These are phyloP conservation scores for Archegozetes longisetosus DNA, from an alignment of 1,140 invertebrate species.

Conservation along the genomic window DNA sequence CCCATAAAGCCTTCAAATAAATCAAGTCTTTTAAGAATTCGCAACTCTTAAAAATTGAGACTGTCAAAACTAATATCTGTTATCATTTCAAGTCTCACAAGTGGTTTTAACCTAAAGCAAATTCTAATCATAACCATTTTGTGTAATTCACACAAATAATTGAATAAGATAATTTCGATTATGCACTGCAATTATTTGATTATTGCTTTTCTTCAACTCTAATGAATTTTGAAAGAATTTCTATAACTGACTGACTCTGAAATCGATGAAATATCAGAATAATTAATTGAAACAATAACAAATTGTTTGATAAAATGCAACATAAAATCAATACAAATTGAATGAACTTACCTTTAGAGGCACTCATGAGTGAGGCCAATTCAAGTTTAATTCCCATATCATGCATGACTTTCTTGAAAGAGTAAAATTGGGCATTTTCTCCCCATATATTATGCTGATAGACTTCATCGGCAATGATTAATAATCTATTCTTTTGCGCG, in stretches of 20 bases:
- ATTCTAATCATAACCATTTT: too few relatives aligned
- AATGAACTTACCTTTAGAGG: slow-evolving; percentile 64
- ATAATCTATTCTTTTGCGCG: slow-evolving; percentile 65
- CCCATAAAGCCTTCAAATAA: slow-evolving; percentile 42
- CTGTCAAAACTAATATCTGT: slow-evolving; percentile 1
- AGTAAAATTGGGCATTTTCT: slow-evolving; percentile 65
- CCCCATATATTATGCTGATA: slow-evolving; percentile 86
- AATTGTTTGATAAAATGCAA: not conserved
- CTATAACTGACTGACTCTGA: too few relatives aligned
- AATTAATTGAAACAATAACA: not conserved
- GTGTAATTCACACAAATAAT: too few relatives aligned
- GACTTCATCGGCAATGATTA: slow-evolving; percentile 85
- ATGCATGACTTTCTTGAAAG: slow-evolving; percentile 79
- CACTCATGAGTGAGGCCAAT: slow-evolving; percentile 87
- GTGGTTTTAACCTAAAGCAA: too few relatives aligned
- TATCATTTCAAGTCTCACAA: too few relatives aligned
- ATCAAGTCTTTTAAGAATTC: not conserved
- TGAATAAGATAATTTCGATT: too few relatives aligned
- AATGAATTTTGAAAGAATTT: too few relatives aligned
- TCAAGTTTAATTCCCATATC: slow-evolving; percentile 77
- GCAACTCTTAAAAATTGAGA: not conserved
- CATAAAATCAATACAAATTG: not conserved
- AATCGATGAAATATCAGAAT: not conserved
- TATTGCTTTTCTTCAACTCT: too few relatives aligned
- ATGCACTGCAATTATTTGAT: too few relatives aligned